Evolutionary conservation across 1,140 invertebrate species (phyloP).

Genomic region (Atopsyche davidsoni): DNA sequence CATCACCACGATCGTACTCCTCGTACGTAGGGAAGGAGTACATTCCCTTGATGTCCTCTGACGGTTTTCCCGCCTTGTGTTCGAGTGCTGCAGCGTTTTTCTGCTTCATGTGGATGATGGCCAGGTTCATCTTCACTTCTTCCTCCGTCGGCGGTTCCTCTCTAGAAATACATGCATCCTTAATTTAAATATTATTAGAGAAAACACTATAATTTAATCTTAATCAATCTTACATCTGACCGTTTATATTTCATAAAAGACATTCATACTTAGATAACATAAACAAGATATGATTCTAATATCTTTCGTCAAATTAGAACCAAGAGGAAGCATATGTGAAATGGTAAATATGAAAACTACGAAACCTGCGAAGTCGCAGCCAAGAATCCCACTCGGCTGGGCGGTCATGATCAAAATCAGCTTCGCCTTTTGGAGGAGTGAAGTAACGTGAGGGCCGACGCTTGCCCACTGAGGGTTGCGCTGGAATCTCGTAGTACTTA

Average conservation of each 20-base stretch:
- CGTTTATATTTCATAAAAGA: neutral
- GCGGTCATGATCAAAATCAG: slow-evolving; percentile 61
- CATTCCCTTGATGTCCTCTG: slow-evolving; percentile 10
- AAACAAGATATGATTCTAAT: neutral
- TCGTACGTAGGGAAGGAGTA: slow-evolving; percentile 24
- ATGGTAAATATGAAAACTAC: no score
- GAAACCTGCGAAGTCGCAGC: slow-evolving; percentile 61
- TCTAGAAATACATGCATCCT: no score
- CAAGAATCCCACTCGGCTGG: slow-evolving; percentile 82
- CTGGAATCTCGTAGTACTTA: slow-evolving; percentile 71
- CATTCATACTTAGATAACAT: neutral
- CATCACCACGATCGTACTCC: slow-evolving; percentile 10
- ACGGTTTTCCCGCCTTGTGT: slow-evolving; percentile 33
- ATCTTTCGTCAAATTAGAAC: no score
- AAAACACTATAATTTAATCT: neutral
- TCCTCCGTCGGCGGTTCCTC: slow-evolving; percentile 61
- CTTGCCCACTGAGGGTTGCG: slow-evolving; percentile 52
- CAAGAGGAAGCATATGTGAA: no score
- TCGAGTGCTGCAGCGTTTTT: slow-evolving; percentile 67
- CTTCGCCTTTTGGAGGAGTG: slow-evolving; percentile 53
- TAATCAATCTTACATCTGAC: neutral
- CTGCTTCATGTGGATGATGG: slow-evolving; percentile 64
- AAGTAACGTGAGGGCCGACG: slow-evolving; percentile 63
- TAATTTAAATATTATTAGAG: neutral
- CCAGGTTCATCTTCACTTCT: slow-evolving; percentile 64